phyloP scores from a whole-genome alignment of 1,140 invertebrate genomes.

The Heliconius nattereri region DNA sequence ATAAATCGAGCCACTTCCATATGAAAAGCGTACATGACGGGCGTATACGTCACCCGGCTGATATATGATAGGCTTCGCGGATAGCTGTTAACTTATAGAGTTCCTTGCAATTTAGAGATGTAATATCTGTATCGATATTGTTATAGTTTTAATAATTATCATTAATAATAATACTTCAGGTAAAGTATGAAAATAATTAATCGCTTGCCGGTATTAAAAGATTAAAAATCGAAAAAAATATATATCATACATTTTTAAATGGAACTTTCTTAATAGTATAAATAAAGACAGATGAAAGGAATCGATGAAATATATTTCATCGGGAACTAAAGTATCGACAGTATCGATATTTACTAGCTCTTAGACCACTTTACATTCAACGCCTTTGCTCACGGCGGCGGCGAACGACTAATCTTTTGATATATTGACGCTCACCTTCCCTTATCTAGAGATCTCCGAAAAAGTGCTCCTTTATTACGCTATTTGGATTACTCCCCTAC shows the following conservation, averaged over 20 bases:
- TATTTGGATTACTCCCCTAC: conserved; percentile 60
- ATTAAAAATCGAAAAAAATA: no score
- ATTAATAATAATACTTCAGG: neutral
- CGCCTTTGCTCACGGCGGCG: conserved; percentile 52
- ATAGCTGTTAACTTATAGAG: conserved; percentile 73
- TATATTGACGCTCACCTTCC: conserved; percentile 75
- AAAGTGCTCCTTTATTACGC: conserved; percentile 74
- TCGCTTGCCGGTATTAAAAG: no score
- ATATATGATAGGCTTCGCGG: conserved; percentile 68
- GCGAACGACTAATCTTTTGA: conserved; percentile 76
- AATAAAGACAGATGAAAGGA: no score
- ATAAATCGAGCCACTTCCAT: conserved; percentile 31
- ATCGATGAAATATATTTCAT: neutral
- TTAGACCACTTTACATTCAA: conserved; percentile 68
- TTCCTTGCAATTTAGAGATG: conserved; percentile 58
- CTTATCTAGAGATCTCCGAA: conserved; percentile 70
- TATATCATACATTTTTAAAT: no score
- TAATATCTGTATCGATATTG: conserved; percentile 34
- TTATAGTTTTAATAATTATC: neutral
- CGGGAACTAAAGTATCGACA: neutral
- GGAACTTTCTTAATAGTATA: no score
- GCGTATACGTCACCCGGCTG: conserved; percentile 65
- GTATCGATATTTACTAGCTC: conserved; percentile 47
- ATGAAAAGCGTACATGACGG: conserved; percentile 48
- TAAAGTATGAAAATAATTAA: neutral